These are phyloP conservation scores for Stigmatopora nigra DNA, from an alignment of 2,113 vertebrate genomes.

Conservation along the genomic window DNA sequence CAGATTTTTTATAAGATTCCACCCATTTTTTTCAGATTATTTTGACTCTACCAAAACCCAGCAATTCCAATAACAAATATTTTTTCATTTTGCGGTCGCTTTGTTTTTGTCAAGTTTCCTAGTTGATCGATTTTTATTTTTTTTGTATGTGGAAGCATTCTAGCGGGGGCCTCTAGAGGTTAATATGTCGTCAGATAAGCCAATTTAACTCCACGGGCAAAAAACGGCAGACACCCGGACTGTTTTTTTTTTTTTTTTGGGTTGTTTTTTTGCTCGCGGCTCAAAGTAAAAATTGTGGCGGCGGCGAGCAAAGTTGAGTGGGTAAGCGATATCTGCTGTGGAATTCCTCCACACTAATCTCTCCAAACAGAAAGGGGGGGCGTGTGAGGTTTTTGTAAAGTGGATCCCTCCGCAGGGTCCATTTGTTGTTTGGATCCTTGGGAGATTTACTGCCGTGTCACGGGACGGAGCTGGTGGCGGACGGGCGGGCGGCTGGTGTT, in stretches of 20 bases:
- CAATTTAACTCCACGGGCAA: neutral
- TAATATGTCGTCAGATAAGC: conserved; percentile 1
- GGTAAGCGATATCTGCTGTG: conserved; percentile 6
- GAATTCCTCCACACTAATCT: conserved; percentile 8
- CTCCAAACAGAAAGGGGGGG: neutral
- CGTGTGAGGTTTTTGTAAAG: neutral
- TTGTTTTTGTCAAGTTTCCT: neutral
- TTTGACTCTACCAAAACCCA: neutral
- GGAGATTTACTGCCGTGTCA: neutral
- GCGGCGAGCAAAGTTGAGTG: conserved; percentile 1
- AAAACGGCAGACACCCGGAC: neutral
- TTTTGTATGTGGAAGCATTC: neutral
- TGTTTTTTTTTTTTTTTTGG: neutral
- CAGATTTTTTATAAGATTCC: too few species aligned
- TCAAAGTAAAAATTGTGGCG: neutral
- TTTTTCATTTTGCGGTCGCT: neutral
- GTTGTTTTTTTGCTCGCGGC: neutral
- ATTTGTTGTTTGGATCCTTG: neutral
- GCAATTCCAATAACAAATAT: neutral
- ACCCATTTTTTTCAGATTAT: too few species aligned
- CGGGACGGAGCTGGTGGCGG: neutral
- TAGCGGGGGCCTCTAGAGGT: neutral
- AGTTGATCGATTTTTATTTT: neutral
- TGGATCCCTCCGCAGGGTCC: conserved; percentile 4
- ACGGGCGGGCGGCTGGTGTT: neutral